These are phyloP conservation scores for Allobates femoralis DNA, from an alignment of 2,797 vertebrate genomes.

Conservation along the genomic window DNA sequence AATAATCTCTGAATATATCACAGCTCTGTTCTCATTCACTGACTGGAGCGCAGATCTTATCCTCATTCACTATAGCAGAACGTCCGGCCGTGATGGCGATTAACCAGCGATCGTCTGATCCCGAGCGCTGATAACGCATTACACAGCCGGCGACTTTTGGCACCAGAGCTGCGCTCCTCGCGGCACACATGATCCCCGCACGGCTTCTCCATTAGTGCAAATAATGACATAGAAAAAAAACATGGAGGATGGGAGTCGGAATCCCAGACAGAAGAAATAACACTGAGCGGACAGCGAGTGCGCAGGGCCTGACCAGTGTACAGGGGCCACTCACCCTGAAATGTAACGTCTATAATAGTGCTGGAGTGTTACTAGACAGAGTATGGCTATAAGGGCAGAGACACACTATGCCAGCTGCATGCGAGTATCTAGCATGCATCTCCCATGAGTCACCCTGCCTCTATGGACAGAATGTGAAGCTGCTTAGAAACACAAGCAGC, in stretches of 20 bases:
- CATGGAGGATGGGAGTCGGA: not conserved
- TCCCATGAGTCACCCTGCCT: too few relatives aligned
- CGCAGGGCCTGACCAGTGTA: not conserved
- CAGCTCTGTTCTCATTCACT: not conserved
- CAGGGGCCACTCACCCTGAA: not conserved
- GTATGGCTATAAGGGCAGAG: too few relatives aligned
- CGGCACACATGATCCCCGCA: not conserved
- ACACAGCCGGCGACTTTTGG: not conserved
- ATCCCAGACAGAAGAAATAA: not conserved
- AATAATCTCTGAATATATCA: too few relatives aligned
- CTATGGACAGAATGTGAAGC: too few relatives aligned
- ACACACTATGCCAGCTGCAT: too few relatives aligned
- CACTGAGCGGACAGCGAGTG: not conserved
- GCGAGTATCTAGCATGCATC: too few relatives aligned
- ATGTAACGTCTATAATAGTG: not conserved
- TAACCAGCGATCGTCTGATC: not conserved
- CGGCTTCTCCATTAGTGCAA: slow-evolving; percentile 42
- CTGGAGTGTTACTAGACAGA: not conserved
- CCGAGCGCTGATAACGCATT: too few relatives aligned
- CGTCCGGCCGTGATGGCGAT: not conserved
- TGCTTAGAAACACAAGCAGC: too few relatives aligned
- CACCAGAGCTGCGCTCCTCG: not conserved
- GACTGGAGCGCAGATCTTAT: not conserved
- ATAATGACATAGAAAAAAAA: not conserved
- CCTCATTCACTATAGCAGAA: not conserved